Evolutionary conservation across 2,888 invertebrate species (phyloP), one percentile per base, ranked within the genome.

Genomic region (Trachelus tabidus): DNA sequence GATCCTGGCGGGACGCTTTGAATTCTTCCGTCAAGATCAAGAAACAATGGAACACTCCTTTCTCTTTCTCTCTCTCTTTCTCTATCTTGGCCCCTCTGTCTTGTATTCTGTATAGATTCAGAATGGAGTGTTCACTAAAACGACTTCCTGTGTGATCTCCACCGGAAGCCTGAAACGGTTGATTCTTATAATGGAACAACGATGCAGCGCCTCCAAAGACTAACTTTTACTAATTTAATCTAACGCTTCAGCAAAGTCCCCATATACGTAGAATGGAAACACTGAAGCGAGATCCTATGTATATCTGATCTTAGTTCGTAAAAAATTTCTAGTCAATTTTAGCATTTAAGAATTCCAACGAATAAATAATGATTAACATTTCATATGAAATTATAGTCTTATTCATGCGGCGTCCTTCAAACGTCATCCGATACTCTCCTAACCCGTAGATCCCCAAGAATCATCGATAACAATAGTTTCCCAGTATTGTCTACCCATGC

Each of bases 181-280:
- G 88, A 82, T 87, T 86, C 81, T 81, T 77, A 80, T 79, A 80
- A 79, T 75, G 73, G 83, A 87, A 82, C 89, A 87, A 89, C 89
- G 83, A 91, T 90, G 88, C 91, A 91, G 90, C 91, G 87, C 90
- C 91, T 91, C 91, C 91, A 91, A 91, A 91, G 91, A 91, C 83
- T 90, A 88, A 89, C 84, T 85, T 56, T 56, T 86, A 86, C 85
- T 80, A 85, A 83, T 73, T 73, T 71, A 33, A 34, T 33, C 33
- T 71, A 33, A 71, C 15, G 80, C 73, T 80, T 83, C 83, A 83
- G 79, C 69, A 56, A 73, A 81, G 79, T 83, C 74, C 75, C 75
- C 56, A 56, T 56, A 56, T 23, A 56, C 0, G 23, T 56, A 56
- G 23, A 56, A 56, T 56, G 56, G 56, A 9, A 23, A 56, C 23